Evolutionary conservation across 2,888 invertebrate genomes (phyloP).

Genomic region (Oeneis ivallda): DNA sequence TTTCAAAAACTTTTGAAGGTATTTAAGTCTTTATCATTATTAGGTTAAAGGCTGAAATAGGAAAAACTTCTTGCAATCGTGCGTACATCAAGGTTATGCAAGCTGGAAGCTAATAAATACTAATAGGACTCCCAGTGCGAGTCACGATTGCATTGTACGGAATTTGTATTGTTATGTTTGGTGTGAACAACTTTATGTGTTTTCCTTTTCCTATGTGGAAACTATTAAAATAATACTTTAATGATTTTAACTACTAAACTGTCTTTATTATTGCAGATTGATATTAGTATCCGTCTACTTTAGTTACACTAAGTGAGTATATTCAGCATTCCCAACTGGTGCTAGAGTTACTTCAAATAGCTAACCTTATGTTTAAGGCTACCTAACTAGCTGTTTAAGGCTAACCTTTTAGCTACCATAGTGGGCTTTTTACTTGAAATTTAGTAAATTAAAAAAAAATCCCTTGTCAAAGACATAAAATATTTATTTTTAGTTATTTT

Average conservation of each 20-base stretch:
- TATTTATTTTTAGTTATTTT: neutral
- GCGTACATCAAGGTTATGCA: conserved; percentile 43
- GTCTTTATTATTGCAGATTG: too few species aligned
- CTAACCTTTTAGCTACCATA: too few species aligned
- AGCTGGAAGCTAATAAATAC: conserved; percentile 43
- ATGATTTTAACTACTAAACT: too few species aligned
- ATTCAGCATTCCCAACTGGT: too few species aligned
- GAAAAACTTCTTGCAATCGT: conserved; percentile 5
- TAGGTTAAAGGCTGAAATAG: conserved; percentile 3
- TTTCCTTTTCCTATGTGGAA: neutral
- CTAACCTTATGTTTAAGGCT: too few species aligned
- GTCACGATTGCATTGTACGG: conserved; percentile 44
- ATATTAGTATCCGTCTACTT: too few species aligned
- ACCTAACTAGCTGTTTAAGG: too few species aligned
- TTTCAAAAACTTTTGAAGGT: neutral
- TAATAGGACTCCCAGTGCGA: conserved; percentile 40
- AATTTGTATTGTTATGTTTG: conserved; percentile 34
- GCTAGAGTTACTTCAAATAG: too few species aligned
- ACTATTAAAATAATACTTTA: neutral
- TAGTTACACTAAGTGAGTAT: too few species aligned
- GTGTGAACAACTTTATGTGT: conserved; percentile 15
- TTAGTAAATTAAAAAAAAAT: too few species aligned
- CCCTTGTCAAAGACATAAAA: too few species aligned
- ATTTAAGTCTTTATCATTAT: conserved; percentile 11
- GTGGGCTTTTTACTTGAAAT: too few species aligned